A percentile compares a stretch with the other conserved stretches of the same genome.
Conservation (phyloP, 2,113 vertebrate species). For the Megalops atlanticus region DNA sequence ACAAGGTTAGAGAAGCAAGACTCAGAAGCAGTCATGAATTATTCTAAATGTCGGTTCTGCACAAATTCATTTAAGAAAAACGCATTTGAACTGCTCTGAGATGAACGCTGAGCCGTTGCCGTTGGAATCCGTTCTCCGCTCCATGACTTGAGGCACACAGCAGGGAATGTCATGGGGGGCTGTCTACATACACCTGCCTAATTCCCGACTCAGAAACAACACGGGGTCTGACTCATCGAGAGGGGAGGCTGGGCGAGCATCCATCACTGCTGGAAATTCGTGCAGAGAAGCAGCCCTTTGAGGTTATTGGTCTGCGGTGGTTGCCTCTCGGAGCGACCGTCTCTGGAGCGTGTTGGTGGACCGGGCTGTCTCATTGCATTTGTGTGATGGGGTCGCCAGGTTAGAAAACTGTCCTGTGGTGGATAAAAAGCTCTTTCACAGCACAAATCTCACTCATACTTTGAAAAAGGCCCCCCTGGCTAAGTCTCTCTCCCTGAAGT, state of each 20-base stretch:
- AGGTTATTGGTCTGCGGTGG: not conserved
- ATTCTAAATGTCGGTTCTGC: too few species aligned
- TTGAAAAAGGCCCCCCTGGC: not conserved
- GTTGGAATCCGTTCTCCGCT: too few species aligned
- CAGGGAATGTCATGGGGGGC: too few species aligned
- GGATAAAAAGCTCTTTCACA: constrained; percentile 18
- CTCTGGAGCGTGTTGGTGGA: not conserved
- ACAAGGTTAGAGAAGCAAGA: too few species aligned
- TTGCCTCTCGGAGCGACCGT: not conserved
- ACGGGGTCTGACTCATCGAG: not conserved
- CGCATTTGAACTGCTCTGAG: too few species aligned
- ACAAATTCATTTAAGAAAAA: too few species aligned
- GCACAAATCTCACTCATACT: not conserved
- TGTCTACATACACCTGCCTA: too few species aligned
- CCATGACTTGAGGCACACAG: too few species aligned
- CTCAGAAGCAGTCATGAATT: too few species aligned
- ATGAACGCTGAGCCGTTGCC: too few species aligned
- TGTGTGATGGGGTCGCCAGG: constrained; percentile 29
- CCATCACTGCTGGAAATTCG: not conserved
- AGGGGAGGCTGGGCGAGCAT: not conserved
- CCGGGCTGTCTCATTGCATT: constrained; percentile 17
- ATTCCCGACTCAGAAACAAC: too few species aligned
- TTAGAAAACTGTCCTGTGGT: not conserved
- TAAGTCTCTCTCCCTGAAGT: not conserved
- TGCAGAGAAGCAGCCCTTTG: not conserved